Evolutionary conservation across 2,113 vertebrate genomes (phyloP).

Genomic region (Amblyopsis rosae): DNA sequence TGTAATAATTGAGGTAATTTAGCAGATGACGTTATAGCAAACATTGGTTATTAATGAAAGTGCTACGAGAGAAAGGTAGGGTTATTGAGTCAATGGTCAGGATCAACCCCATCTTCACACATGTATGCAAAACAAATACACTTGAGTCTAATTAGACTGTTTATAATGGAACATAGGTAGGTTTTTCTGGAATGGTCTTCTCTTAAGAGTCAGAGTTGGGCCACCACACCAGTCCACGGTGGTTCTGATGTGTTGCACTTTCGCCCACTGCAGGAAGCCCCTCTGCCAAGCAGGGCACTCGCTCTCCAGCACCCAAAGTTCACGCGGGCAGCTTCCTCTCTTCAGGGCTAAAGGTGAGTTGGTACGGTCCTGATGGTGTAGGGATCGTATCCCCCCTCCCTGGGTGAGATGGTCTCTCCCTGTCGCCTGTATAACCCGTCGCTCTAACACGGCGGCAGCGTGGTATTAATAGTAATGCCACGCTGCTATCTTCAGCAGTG

Average conservation of each 20-base stretch:
- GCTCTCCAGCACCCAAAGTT: constrained; percentile 89
- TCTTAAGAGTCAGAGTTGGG: background rate
- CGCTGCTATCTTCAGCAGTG: constrained; percentile 62
- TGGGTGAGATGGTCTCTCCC: constrained; percentile 6
- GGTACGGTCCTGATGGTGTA: background rate
- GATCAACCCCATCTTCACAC: too few relatives aligned
- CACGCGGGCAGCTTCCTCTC: constrained; percentile 89
- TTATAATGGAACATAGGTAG: too few relatives aligned
- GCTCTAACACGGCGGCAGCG: constrained; percentile 42
- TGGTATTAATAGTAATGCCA: constrained; percentile 58
- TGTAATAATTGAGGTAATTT: background rate
- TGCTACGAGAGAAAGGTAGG: background rate
- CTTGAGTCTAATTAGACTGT: too few relatives aligned
- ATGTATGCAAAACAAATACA: too few relatives aligned
- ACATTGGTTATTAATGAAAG: background rate
- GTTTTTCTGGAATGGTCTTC: too few relatives aligned
- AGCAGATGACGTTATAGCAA: background rate
- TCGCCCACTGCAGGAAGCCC: constrained; percentile 83
- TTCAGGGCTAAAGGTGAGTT: constrained; percentile 90
- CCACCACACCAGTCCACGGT: background rate
- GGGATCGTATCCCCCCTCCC: background rate
- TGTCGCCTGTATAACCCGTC: constrained; percentile 20
- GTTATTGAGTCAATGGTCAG: background rate
- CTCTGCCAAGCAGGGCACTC: constrained; percentile 87
- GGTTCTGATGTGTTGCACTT: constrained; percentile 32